Evolutionary conservation across 2,797 vertebrate genomes (phyloP), one percentile per base, ranked within the genome.

Genomic region (Pitangus sulphuratus): DNA sequence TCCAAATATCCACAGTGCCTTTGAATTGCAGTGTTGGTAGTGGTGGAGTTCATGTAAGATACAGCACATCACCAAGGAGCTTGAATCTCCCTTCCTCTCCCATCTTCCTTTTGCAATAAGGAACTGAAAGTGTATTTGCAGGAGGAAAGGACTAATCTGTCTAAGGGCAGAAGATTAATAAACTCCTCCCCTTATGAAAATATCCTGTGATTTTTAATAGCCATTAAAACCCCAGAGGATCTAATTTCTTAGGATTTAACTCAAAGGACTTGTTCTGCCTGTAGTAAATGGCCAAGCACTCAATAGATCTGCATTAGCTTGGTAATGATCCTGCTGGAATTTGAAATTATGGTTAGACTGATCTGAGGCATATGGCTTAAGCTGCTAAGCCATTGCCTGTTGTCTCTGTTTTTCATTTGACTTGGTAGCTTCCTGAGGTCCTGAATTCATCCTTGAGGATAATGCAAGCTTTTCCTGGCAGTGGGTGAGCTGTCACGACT

Each of bases 341-440:
- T 86, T 86, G 61, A 94, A 96, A 89, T 66, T 84, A 89, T 26
- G 62, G 50, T 57, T 64, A 64, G 57, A 42, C 79, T 84, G 76
- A 93, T 64, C 57, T 58, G 37, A 77, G 88, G 78, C 88, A 93
- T 44, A 92, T 58, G 78, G 78, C 68, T 87, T 92, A 92, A 75
- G 48, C 60, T 1, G 10, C 68, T 94, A 87, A 95, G 50, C 71
- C 54, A 30, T n/a, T n/a, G 57, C 56, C 44, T 80, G 48, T 95
- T 92, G 84, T 77, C 78, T 92, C 82, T 94, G 84, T 57, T 97
- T 95, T 92, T 94, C 56, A 71, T 95, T 87, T 90, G 84, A 70
- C 45, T 93, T 89, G 53, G 88, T 90, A 74, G 42, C 78, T 94
- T 97, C 88, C 84, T 89, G 75, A 93, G 64, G 64, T 77, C 86